phyloP scores from a whole-genome alignment of 2,888 invertebrate species.

The Agelastica alni region DNA sequence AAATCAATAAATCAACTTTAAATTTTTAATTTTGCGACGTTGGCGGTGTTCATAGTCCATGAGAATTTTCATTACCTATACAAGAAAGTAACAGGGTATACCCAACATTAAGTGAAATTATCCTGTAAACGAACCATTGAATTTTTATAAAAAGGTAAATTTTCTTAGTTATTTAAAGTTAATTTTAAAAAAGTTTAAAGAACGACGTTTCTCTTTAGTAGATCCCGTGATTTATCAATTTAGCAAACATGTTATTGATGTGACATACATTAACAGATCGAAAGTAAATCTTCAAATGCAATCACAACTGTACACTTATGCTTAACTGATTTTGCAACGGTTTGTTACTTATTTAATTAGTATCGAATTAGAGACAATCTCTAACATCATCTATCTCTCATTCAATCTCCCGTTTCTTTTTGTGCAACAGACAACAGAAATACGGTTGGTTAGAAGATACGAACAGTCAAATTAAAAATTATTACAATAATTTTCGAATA shows the following conservation, averaged over 20 bases:
- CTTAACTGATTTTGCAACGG: conserved; percentile 27
- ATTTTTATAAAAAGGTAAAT: no score
- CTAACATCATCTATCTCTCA: conserved; percentile 18
- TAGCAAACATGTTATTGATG: conserved; percentile 36
- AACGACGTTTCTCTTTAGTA: no score
- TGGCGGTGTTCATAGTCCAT: no score
- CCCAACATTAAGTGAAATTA: no score
- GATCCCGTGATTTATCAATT: no score
- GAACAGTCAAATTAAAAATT: neutral
- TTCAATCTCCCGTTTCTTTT: conserved; percentile 17
- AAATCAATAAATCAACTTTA: no score
- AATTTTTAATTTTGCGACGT: no score
- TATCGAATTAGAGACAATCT: conserved; percentile 28
- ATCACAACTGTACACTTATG: conserved; percentile 22
- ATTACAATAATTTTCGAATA: conserved; percentile 1
- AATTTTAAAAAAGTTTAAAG: no score
- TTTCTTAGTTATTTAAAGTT: no score
- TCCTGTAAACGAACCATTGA: no score
- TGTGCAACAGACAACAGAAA: neutral
- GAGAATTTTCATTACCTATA: no score
- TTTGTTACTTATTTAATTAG: conserved; percentile 27
- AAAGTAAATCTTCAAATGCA: conserved; percentile 22
- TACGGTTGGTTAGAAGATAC: conserved; percentile 9
- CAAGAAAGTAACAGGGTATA: no score
- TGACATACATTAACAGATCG: conserved; percentile 19